Conservation (phyloP, 92 coral and sea anemone species). For the Chrysogorgia sp. region DNA sequence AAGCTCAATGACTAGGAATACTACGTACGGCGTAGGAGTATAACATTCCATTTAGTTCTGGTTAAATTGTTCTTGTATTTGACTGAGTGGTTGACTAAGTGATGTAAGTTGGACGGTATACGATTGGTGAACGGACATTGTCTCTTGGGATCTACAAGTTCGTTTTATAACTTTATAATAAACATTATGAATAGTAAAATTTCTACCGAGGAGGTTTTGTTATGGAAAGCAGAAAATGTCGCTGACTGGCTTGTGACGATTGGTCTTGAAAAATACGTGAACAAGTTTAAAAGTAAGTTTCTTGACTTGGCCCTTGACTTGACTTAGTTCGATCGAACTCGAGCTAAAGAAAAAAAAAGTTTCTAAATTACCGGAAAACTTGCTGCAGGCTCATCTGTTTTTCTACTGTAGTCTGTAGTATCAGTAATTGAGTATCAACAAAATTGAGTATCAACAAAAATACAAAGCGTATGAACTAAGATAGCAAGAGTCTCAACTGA, state of each 20-base stretch:
- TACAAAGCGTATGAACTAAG: too few species aligned
- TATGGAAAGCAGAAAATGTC: slow-evolving; percentile 55
- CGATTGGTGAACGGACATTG: too few species aligned
- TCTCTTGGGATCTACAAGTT: too few species aligned
- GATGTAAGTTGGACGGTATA: too few species aligned
- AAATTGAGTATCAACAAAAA: too few species aligned
- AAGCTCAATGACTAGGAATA: background rate
- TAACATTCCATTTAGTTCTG: background rate
- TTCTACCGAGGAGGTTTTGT: slow-evolving; percentile 47
- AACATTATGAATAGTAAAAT: slow-evolving; percentile 14
- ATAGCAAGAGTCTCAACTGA: too few species aligned
- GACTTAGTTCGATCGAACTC: background rate
- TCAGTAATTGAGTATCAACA: too few species aligned
- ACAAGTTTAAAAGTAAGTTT: slow-evolving; percentile 50
- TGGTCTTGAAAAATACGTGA: slow-evolving; percentile 57
- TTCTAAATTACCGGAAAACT: background rate
- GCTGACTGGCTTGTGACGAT: slow-evolving; percentile 45
- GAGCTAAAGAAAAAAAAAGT: too few species aligned
- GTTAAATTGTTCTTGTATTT: background rate
- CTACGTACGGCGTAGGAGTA: background rate
- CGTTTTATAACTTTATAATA: background rate
- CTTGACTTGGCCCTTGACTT: background rate
- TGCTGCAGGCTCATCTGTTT: too few species aligned
- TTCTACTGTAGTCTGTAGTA: too few species aligned
- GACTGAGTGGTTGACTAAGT: too few species aligned